Evolutionary conservation across 1,140 invertebrate genomes (phyloP).

Genomic region (Eriocheir sinensis): DNA sequence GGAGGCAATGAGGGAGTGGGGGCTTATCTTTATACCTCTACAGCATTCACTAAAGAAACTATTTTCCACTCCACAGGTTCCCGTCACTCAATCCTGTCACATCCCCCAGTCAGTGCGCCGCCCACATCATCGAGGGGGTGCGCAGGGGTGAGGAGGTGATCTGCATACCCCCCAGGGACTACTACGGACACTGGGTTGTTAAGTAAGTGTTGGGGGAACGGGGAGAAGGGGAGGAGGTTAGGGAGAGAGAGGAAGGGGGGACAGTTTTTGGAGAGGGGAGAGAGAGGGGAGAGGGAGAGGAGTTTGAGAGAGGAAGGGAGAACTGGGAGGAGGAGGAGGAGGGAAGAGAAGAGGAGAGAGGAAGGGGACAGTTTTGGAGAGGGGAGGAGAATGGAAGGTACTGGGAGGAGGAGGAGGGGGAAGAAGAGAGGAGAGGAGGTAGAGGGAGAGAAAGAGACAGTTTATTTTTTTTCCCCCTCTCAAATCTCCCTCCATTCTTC

Average conservation of each 20-base stretch:
- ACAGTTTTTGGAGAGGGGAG: not conserved
- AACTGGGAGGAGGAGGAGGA: not conserved
- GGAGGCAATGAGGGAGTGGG: constrained; percentile 30
- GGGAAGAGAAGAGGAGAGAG: no score
- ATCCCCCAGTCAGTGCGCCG: constrained; percentile 85
- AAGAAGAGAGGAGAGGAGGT: no score
- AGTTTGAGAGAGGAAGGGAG: not conserved
- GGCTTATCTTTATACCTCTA: constrained; percentile 59
- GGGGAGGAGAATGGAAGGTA: no score
- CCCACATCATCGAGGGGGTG: constrained; percentile 86
- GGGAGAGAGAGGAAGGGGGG: not conserved
- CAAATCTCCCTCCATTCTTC: no score
- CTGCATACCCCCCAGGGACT: constrained; percentile 82
- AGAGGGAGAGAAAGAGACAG: no score
- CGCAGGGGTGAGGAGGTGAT: constrained; percentile 84
- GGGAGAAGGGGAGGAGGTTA: not conserved
- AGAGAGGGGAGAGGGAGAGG: not conserved
- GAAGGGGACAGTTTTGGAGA: no score
- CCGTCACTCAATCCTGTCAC: constrained; percentile 86
- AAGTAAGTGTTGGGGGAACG: constrained; percentile 78
- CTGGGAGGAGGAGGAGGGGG: no score
- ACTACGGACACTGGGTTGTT: constrained; percentile 62
- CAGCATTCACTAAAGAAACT: constrained; percentile 6
- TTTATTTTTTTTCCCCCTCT: no score
- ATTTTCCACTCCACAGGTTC: constrained; percentile 83